A percentile compares a stretch with the other conserved stretches of the same genome.
These are phyloP conservation scores for Cuculus canorus DNA, from an alignment of 2,797 vertebrate species.

Conservation along the genomic window DNA sequence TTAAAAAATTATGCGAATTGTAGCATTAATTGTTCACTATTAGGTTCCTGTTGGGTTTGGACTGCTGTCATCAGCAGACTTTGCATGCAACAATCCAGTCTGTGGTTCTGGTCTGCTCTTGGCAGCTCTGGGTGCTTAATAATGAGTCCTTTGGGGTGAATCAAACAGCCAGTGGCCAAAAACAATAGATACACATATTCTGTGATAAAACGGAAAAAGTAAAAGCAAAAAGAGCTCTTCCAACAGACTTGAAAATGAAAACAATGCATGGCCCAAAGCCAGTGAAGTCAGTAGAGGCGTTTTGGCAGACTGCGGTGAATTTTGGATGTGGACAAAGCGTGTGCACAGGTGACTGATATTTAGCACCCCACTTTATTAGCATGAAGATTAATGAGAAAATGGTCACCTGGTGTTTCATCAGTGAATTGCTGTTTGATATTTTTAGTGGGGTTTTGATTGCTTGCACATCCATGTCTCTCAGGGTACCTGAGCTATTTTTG, in stretches of 20 bases:
- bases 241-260: neutral
- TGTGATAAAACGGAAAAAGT: neutral
- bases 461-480: neutral
- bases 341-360: neutral
- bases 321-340: neutral
- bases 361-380: neutral
- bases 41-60: neutral
- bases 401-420: neutral
- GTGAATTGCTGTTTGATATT: neutral
- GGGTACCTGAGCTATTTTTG: neutral
- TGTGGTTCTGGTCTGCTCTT: neutral
- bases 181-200: neutral
- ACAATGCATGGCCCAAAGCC: rapidly evolving
- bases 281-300: neutral
- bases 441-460: neutral
- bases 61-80: neutral
- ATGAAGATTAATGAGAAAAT: neutral
- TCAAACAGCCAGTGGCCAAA: neutral
- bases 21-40: neutral
- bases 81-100: neutral
- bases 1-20: neutral
- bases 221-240: neutral
- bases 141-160: neutral
- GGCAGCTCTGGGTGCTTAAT: neutral
- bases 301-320: neutral